These are phyloP conservation scores for Drosophila infuscata DNA, from an alignment of 2,888 invertebrate genomes.

Conservation along the genomic window DNA sequence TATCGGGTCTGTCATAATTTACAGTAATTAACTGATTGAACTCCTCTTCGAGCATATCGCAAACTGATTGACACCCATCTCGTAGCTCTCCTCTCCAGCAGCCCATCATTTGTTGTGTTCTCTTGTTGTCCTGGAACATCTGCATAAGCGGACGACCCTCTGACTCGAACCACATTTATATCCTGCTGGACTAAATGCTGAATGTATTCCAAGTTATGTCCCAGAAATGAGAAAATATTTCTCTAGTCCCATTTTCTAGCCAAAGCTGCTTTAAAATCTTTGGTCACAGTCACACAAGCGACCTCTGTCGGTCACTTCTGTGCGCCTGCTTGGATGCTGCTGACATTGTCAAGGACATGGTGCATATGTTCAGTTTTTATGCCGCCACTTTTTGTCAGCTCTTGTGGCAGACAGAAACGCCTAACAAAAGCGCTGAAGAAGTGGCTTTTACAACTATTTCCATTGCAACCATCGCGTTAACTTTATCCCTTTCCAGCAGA, in stretches of 20 bases:
- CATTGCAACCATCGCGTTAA: neutral
- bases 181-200: neutral
- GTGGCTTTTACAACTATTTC: constrained; percentile 19
- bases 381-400: constrained; percentile 11
- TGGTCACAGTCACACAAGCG: constrained; percentile 16
- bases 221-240: neutral
- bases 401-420: constrained; percentile 1
- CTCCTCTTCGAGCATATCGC: constrained; percentile 21
- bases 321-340: constrained; percentile 51
- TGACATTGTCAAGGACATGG: constrained; percentile 72
- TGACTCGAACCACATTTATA: neutral
- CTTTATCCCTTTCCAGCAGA: neutral
- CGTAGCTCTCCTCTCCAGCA: constrained; percentile 21
- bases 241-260: neutral
- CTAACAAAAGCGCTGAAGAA: constrained; percentile 35
- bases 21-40: neutral
- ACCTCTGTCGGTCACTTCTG: constrained; percentile 62
- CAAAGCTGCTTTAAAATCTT: constrained; percentile 1
- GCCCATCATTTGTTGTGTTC: constrained; percentile 30
- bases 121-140: too few relatives aligned
- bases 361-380: constrained; percentile 44
- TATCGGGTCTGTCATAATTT: neutral
- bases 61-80: constrained; percentile 43
- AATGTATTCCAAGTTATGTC: neutral
- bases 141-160: constrained; percentile 7